A percentile compares a stretch with the other conserved stretches of the same genome.
Conservation (phyloP, 2,888 invertebrate species). For the Aradus depressus region DNA sequence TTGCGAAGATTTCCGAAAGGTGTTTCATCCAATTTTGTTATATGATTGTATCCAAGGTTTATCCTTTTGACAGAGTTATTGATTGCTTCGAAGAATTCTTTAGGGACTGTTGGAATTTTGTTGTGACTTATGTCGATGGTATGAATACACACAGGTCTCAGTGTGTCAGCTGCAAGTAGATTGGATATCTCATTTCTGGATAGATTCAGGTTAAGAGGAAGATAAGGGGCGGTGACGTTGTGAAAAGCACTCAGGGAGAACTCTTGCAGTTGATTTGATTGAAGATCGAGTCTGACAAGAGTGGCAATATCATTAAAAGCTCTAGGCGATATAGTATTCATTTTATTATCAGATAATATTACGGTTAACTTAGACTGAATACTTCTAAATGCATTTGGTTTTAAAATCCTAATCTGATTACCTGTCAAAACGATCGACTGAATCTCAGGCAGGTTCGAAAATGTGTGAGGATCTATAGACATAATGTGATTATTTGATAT, state of each 20-base stretch:
- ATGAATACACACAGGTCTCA: constrained; percentile 48
- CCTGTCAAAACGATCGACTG: constrained; percentile 67
- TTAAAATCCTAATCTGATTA: constrained; percentile 60
- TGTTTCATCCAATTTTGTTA: constrained; percentile 56
- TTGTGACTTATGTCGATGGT: constrained; percentile 61
- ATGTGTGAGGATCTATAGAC: constrained; percentile 54
- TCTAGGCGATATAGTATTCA: constrained; percentile 57
- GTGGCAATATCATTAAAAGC: constrained; percentile 66
- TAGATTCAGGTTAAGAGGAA: constrained; percentile 61
- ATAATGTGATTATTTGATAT: constrained; percentile 71
- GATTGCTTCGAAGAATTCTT: constrained; percentile 51
- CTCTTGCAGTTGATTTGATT: constrained; percentile 60
- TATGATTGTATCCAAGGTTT: constrained; percentile 61
- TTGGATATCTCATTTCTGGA: constrained; percentile 54
- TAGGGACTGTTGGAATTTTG: constrained; percentile 50
- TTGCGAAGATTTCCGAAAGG: constrained; percentile 59
- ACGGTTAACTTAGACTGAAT: constrained; percentile 68
- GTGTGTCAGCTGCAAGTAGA: constrained; percentile 39
- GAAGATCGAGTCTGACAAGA: constrained; percentile 66
- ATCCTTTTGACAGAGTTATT: constrained; percentile 54
- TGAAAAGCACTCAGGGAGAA: constrained; percentile 56
- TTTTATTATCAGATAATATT: constrained; percentile 70
- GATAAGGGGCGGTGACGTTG: constrained; percentile 53
- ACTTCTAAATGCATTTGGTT: constrained; percentile 61
- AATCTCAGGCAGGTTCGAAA: constrained; percentile 57